Percentiles rank a stretch among this genome's conserved stretches.
Conservation (phyloP, 2,113 vertebrate species). For the Blennius ocellaris region DNA sequence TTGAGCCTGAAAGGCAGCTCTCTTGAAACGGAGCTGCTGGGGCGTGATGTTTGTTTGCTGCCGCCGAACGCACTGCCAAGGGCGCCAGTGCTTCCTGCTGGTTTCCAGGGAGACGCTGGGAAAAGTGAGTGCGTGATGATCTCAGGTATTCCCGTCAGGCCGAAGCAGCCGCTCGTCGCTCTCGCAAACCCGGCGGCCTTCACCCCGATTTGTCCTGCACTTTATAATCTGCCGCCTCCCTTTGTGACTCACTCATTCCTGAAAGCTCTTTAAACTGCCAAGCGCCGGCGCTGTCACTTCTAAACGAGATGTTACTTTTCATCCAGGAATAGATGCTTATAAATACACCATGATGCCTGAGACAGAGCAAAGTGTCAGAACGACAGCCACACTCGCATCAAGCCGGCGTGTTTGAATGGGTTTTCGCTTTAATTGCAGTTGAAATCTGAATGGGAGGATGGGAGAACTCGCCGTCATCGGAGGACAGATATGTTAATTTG, state of each 20-base stretch:
- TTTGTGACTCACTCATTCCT: constrained; percentile 45
- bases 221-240: constrained; percentile 56
- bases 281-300: constrained; percentile 36
- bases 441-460: constrained; percentile 25
- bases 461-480: constrained; percentile 27
- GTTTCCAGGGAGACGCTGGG: constrained; percentile 61
- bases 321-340: constrained; percentile 33
- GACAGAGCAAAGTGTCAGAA: constrained; percentile 15
- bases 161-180: constrained; percentile 48
- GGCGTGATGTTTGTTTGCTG: constrained; percentile 57
- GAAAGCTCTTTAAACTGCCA: constrained; percentile 60
- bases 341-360: constrained; percentile 31
- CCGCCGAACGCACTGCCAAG: constrained; percentile 36
- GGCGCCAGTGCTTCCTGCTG: constrained; percentile 44
- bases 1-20: constrained; percentile 15
- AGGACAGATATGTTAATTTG: constrained; percentile 75
- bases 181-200: constrained; percentile 60
- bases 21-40: constrained; percentile 51
- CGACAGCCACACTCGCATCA: background rate
- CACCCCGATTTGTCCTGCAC: constrained; percentile 38
- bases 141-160: constrained; percentile 68
- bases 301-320: constrained; percentile 22
- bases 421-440: constrained; percentile 2
- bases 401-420: background rate
- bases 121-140: constrained; percentile 48